phyloP scores from a whole-genome alignment of 2,797 vertebrate species.

The Chloroceryle amazona region DNA sequence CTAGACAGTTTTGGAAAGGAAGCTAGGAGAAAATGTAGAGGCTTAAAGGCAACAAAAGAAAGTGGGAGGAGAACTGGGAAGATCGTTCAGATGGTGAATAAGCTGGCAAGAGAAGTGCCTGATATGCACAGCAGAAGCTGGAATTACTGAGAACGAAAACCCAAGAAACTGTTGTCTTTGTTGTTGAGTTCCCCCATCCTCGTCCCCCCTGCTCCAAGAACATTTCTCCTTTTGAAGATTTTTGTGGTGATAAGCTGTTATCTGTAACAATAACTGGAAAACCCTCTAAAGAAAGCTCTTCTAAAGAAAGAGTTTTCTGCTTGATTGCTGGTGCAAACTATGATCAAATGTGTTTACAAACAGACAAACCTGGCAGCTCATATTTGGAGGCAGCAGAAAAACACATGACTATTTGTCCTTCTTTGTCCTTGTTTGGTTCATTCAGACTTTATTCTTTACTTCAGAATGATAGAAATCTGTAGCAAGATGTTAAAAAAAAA shows the following conservation, averaged over 20 bases:
- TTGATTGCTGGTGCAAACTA: not conserved
- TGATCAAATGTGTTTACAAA: not conserved
- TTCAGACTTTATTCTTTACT: not conserved
- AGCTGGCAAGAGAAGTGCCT: not conserved
- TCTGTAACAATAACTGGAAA: not conserved
- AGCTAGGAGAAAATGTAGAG: not conserved
- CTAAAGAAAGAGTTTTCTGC: not conserved
- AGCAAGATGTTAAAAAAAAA: not conserved
- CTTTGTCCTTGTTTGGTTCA: not conserved
- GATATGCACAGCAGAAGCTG: not conserved
- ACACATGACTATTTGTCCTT: not conserved
- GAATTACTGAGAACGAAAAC: not conserved
- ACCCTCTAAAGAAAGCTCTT: not conserved
- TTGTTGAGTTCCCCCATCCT: not conserved
- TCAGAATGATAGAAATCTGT: not conserved
- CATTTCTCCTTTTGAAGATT: not conserved
- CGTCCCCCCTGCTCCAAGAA: not conserved
- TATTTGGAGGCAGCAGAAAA: not conserved
- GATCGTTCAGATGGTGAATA: not conserved
- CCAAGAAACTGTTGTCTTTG: fast-evolving
- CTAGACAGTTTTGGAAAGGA: not conserved
- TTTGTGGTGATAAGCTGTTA: not conserved
- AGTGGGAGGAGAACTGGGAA: not conserved
- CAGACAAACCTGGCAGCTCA: not conserved
- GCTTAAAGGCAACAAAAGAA: not conserved